Evolutionary conservation across 2,888 invertebrate genomes (phyloP).

Genomic region (Harmothoe impar): DNA sequence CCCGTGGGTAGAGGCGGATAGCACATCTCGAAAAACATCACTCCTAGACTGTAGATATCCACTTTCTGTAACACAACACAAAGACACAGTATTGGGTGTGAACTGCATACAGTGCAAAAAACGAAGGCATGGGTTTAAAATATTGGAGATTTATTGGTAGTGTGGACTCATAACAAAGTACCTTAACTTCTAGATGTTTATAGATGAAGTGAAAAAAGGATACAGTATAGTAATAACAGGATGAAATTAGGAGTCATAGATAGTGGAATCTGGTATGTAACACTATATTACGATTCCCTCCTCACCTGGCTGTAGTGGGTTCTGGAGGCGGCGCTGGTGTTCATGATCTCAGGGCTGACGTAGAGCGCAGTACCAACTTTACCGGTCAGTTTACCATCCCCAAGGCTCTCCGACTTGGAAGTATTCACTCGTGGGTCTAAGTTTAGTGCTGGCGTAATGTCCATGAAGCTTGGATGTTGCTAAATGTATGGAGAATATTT

Average conservation of each 20-base stretch:
- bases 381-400: conserved; percentile 85
- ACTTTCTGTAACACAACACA: conserved; percentile 85
- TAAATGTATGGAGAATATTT: neutral
- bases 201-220: too few species aligned
- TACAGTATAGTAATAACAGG: too few species aligned
- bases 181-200: too few species aligned
- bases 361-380: conserved; percentile 97
- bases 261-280: too few species aligned
- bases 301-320: conserved; percentile 86
- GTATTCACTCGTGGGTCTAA: conserved; percentile 40
- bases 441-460: conserved; percentile 56
- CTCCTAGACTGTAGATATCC: conserved; percentile 93
- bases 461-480: conserved; percentile 63
- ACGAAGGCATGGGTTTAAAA: too few species aligned
- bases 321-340: conserved; percentile 85
- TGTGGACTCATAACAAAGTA: too few species aligned
- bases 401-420: conserved; percentile 63
- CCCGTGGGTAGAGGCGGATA: conserved; percentile 92
- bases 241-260: too few species aligned
- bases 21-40: conserved; percentile 95
- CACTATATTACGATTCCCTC: too few species aligned
- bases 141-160: too few species aligned
- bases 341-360: conserved; percentile 94
- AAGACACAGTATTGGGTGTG: neutral
- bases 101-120: too few species aligned